A percentile compares a stretch with the other conserved stretches of the same genome.
phyloP scores from a whole-genome alignment of 2,797 vertebrate species.

The Fistularia commersonii region DNA sequence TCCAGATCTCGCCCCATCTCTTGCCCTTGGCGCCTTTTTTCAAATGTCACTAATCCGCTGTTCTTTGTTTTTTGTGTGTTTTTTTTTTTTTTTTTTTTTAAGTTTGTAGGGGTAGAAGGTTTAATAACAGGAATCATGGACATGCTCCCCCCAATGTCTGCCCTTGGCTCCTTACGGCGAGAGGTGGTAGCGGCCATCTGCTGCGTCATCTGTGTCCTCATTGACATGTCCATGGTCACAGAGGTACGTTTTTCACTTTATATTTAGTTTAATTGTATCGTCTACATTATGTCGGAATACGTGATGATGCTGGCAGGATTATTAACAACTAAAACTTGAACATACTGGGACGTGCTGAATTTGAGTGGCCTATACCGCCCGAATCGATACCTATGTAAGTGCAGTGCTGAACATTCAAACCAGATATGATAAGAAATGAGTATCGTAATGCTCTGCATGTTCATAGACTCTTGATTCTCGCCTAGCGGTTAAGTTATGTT shows the following conservation, averaged over 20 bases:
- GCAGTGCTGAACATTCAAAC: too few species aligned
- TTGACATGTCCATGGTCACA: conserved; percentile 84
- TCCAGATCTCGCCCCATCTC: background rate
- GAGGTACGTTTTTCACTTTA: conserved; percentile 63
- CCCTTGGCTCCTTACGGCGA: conserved; percentile 69
- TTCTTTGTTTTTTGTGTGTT: conserved; percentile 1
- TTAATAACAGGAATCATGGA: conserved; percentile 84
- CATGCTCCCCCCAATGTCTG: conserved; percentile 80
- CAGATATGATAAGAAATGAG: too few species aligned
- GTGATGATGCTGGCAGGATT: too few species aligned
- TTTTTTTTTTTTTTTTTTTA: conserved; percentile 15
- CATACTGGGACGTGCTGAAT: too few species aligned
- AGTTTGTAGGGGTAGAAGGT: conserved; percentile 86
- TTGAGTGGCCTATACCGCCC: too few species aligned
- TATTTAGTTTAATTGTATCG: too few species aligned
- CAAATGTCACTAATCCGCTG: background rate
- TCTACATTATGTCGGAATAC: too few species aligned
- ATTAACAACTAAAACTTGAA: too few species aligned
- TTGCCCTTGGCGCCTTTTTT: conserved; percentile 2
- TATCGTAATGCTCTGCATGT: too few species aligned
- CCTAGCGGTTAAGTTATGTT: too few species aligned
- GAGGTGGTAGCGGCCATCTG: conserved; percentile 82
- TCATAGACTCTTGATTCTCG: too few species aligned
- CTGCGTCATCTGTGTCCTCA: conserved; percentile 81
- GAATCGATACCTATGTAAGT: too few species aligned